Evolutionary conservation across 1,140 invertebrate species (phyloP).

Genomic region (Brachionus calyciflorus): DNA sequence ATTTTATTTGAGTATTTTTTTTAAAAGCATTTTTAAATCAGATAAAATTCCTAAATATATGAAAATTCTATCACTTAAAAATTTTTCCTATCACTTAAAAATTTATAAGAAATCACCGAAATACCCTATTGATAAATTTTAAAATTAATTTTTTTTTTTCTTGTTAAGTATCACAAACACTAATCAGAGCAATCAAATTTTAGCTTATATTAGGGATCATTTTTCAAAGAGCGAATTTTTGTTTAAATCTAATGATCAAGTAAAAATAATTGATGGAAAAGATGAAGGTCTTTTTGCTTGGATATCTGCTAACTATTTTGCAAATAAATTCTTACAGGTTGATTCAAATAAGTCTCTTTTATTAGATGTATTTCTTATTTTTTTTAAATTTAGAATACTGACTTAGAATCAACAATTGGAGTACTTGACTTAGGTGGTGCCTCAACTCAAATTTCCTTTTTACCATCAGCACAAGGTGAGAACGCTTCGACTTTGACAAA

Average conservation of each 20-base stretch:
- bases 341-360: not conserved
- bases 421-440: slow-evolving; percentile 65
- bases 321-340: slow-evolving; percentile 43
- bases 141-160: not conserved
- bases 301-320: slow-evolving; percentile 63
- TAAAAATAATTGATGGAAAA: slow-evolving; percentile 60
- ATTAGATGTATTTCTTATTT: not conserved
- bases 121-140: too few species aligned
- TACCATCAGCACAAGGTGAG: not conserved
- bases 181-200: slow-evolving; percentile 15
- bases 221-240: slow-evolving; percentile 15
- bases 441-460: slow-evolving; percentile 64
- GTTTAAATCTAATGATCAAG: slow-evolving; percentile 39
- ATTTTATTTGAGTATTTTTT: too few species aligned
- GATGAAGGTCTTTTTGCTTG: slow-evolving; percentile 63
- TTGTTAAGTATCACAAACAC: not conserved
- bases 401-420: slow-evolving; percentile 51
- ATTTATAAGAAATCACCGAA: too few species aligned
- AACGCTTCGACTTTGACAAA: not conserved
- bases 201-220: slow-evolving; percentile 12
- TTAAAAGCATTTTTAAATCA: too few species aligned
- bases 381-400: not conserved
- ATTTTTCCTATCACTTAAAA: too few species aligned
- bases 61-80: too few species aligned
- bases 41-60: too few species aligned